Evolutionary conservation across 2,797 vertebrate species (phyloP), one percentile per base, ranked within the genome.

Genomic region (Nyctalus aviator): DNA sequence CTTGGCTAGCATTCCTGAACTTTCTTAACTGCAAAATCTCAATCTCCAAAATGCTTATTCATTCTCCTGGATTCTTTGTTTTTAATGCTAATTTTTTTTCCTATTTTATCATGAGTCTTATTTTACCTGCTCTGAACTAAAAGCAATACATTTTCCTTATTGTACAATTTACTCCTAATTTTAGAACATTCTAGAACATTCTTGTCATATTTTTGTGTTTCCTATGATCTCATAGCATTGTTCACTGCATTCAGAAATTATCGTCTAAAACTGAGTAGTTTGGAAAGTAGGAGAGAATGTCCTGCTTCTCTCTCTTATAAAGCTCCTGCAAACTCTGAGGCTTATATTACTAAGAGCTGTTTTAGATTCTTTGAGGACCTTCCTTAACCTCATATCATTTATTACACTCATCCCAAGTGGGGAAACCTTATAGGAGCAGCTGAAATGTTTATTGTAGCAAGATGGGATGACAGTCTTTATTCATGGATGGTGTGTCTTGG

Each of bases 21-120:
- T 96, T 96, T 94, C 89, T 94, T 94, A 90, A 95, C 50, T 79
- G 46, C 82, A 93, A 93, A 95, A 94, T 96, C 89, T 69, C 37
- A 89, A 94, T 95, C 48, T 95, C 81, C 59, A 88, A 95, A 85
- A n/a, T 85, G 73, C 78, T 92, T 91, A 94, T 89, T 91, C 83
- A 83, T 94, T 84, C 64, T 90, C 81, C 64, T 85, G 41, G 14
- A 71, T 35, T 92, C 30, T 72, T 88, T 88, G 6, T 59, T 93
- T 83, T 69, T 76, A 95, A 15, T 57, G 7, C 59, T 62, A 62
- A 62, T 62, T 41, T 50, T 66, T 3, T 73, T 87, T 71, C 21
- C 15, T 11, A 77, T 78, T 92, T 93, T 76, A 85, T 13, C 41
- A 53, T 57, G 59, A 91, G 59, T 79, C 32, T n/a, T 72, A 64